Conservation (phyloP, 2,797 vertebrate genomes). For the Pogonophryne albipinna region DNA sequence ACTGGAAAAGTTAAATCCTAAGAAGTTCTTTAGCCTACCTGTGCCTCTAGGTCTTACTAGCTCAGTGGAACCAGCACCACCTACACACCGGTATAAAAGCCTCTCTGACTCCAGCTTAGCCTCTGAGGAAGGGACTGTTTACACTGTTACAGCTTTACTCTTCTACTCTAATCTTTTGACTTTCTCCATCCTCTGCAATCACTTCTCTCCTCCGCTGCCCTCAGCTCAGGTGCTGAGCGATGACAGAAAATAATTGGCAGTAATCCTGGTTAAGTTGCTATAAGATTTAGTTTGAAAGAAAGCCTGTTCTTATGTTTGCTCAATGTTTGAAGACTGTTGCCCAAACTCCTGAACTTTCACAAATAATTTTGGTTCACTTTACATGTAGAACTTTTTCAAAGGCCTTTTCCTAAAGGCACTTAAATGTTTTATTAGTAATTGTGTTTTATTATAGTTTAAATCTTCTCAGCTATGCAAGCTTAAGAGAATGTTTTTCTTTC, state of each 20-base stretch:
- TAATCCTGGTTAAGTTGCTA: constrained; percentile 6
- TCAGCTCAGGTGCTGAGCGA: constrained; percentile 34
- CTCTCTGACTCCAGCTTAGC: constrained; percentile 20
- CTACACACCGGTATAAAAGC: constrained; percentile 22
- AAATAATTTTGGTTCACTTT: background rate
- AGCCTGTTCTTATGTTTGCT: background rate
- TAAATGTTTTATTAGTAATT: background rate
- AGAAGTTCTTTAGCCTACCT: background rate
- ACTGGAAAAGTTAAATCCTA: background rate
- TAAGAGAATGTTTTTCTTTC: background rate
- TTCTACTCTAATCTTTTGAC: constrained; percentile 20
- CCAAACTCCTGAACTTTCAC: constrained; percentile 7
- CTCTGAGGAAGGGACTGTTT: constrained; percentile 25
- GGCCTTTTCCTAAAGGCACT: constrained; percentile 14
- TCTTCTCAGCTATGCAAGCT: background rate
- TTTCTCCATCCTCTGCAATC: constrained; percentile 14
- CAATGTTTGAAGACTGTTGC: constrained; percentile 9
- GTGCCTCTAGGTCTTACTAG: constrained; percentile 4
- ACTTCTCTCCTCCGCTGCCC: constrained; percentile 18
- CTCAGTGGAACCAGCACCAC: constrained; percentile 18
- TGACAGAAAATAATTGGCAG: constrained; percentile 38
- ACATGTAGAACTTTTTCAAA: background rate
- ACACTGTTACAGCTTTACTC: constrained; percentile 4
- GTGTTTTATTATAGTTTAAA: constrained; percentile 23
- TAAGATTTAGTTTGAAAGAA: constrained; percentile 2